phyloP scores from a whole-genome alignment of 37 sponge, comb jelly and placozoan species.

The Diacarnus erythraeanus region DNA sequence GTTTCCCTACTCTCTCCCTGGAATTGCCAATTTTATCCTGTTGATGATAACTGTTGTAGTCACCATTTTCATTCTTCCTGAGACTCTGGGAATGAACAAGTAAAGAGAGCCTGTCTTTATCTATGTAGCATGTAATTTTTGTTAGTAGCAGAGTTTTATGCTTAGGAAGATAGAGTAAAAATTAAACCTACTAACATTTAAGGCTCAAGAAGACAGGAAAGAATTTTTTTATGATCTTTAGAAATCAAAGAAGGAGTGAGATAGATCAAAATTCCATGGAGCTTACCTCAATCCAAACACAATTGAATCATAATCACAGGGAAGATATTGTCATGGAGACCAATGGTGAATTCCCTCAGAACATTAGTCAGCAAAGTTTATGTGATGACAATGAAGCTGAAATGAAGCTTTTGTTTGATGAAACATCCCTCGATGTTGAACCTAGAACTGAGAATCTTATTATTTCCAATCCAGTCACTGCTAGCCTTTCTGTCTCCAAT shows the following conservation, averaged over 20 bases:
- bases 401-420: not conserved
- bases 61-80: slow-evolving; percentile 45
- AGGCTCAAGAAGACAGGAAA: no score
- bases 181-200: no score
- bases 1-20: slow-evolving; percentile 73
- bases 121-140: no score
- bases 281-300: not conserved
- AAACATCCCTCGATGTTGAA: not conserved
- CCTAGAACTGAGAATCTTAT: not conserved
- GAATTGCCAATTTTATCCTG: slow-evolving; percentile 38
- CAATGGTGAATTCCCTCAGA: no score
- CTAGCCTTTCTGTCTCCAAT: not conserved
- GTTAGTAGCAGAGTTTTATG: no score
- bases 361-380: no score
- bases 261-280: not conserved
- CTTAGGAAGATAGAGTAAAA: no score
- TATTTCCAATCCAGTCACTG: not conserved
- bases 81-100: slow-evolving; percentile 50
- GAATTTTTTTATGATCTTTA: no score
- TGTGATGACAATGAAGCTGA: not conserved
- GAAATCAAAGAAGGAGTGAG: slow-evolving; percentile 10
- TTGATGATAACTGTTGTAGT: slow-evolving; percentile 21
- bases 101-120: no score
- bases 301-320: not conserved
- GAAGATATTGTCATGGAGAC: no score